A percentile compares a stretch with the other conserved stretches of the same genome.
These are phyloP conservation scores for Uloborus plumipes DNA, from an alignment of 2,888 invertebrate genomes.

Conservation along the genomic window DNA sequence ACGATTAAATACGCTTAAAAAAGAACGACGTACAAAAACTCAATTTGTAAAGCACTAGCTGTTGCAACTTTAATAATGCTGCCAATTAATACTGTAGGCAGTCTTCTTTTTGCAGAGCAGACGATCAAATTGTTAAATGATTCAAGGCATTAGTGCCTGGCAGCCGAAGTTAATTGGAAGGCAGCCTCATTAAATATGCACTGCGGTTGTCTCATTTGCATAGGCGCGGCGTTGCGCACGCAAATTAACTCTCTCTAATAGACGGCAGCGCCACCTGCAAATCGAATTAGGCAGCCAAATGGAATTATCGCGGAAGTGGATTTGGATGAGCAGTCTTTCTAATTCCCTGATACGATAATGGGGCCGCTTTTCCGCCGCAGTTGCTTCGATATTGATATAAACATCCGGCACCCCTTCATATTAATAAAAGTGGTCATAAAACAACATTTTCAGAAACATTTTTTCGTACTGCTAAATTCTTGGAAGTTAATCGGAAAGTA, in stretches of 20 bases:
- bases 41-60: constrained; percentile 43
- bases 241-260: constrained; percentile 60
- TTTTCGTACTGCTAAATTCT: too few relatives aligned
- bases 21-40: constrained; percentile 34
- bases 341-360: constrained; percentile 60
- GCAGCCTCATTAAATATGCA: constrained; percentile 61
- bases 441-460: too few relatives aligned
- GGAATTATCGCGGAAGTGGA: constrained; percentile 56
- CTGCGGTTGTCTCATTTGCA: constrained; percentile 62
- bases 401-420: constrained; percentile 26
- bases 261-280: constrained; percentile 56
- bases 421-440: constrained; percentile 34
- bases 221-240: constrained; percentile 53
- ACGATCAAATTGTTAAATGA: constrained; percentile 63
- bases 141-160: constrained; percentile 56
- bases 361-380: constrained; percentile 39
- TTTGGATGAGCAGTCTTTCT: constrained; percentile 54
- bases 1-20: constrained; percentile 3
- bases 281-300: constrained; percentile 58
- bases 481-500: too few relatives aligned
- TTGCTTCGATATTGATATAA: constrained; percentile 49
- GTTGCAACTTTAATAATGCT: constrained; percentile 61
- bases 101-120: constrained; percentile 18
- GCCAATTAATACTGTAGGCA: constrained; percentile 55
- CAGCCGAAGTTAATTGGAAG: constrained; percentile 49